Conservation (phyloP, 2,113 vertebrate species). For the Takifugu flavidus region DNA sequence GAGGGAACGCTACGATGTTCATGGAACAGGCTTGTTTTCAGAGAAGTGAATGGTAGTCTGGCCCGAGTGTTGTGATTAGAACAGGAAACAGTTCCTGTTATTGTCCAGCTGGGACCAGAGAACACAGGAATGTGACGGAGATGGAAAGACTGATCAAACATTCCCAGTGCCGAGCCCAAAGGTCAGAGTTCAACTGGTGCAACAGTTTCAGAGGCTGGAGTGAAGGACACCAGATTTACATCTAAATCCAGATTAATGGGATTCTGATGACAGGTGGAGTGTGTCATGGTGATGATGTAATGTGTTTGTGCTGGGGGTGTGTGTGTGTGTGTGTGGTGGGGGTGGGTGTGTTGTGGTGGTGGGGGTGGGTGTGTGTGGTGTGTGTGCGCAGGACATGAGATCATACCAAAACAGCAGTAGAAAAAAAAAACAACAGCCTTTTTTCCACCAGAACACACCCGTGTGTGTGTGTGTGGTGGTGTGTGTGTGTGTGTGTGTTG, state of each 20-base stretch:
- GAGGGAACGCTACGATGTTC: too few species aligned
- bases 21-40: constrained; percentile 26
- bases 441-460: constrained; percentile 12
- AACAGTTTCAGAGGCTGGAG: too few species aligned
- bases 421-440: constrained; percentile 40
- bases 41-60: constrained; percentile 1
- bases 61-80: constrained; percentile 33
- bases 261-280: too few species aligned
- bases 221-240: too few species aligned
- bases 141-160: not conserved
- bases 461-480: too few species aligned
- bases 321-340: not conserved
- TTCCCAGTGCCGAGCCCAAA: too few species aligned
- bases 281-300: too few species aligned
- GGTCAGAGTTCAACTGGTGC: too few species aligned
- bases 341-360: too few species aligned
- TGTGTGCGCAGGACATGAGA: constrained; percentile 41
- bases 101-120: constrained; percentile 30
- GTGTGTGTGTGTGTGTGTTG: too few species aligned
- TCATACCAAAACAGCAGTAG: constrained; percentile 45
- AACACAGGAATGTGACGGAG: not conserved
- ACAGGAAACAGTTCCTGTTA: constrained; percentile 43
- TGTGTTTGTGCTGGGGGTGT: too few species aligned
- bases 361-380: constrained; percentile 2
- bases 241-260: too few species aligned